These are phyloP conservation scores for Drosophila paramelanica DNA, from an alignment of 2,888 invertebrate species.

Conservation along the genomic window DNA sequence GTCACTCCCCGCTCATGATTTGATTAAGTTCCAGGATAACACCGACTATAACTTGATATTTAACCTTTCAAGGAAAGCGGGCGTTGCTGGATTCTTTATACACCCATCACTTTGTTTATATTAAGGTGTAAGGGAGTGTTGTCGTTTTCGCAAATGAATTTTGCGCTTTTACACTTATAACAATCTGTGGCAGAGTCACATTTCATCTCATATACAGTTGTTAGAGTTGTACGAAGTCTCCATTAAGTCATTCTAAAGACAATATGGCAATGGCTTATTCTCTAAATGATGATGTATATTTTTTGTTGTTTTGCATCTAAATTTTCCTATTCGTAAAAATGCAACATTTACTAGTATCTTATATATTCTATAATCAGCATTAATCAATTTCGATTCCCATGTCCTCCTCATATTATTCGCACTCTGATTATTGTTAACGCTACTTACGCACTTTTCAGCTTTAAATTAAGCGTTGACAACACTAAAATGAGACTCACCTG, in stretches of 20 bases:
- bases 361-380: background rate
- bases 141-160: background rate
- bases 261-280: background rate
- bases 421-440: constrained; percentile 29
- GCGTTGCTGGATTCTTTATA: background rate
- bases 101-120: background rate
- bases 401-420: background rate
- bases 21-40: constrained; percentile 38
- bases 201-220: background rate
- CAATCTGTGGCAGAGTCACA: background rate
- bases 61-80: constrained; percentile 11
- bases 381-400: background rate
- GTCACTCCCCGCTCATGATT: constrained; percentile 36
- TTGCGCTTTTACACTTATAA: too few species aligned
- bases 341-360: background rate
- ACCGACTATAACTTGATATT: constrained; percentile 12
- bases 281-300: too few species aligned
- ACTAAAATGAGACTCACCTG: constrained; percentile 63
- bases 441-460: constrained; percentile 49
- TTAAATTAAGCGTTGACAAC: constrained; percentile 18
- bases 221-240: too few species aligned
- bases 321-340: background rate
- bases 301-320: background rate
- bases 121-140: background rate
- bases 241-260: background rate